Conservation (phyloP, 1,140 invertebrate genomes). For the Hestina assimilis region DNA sequence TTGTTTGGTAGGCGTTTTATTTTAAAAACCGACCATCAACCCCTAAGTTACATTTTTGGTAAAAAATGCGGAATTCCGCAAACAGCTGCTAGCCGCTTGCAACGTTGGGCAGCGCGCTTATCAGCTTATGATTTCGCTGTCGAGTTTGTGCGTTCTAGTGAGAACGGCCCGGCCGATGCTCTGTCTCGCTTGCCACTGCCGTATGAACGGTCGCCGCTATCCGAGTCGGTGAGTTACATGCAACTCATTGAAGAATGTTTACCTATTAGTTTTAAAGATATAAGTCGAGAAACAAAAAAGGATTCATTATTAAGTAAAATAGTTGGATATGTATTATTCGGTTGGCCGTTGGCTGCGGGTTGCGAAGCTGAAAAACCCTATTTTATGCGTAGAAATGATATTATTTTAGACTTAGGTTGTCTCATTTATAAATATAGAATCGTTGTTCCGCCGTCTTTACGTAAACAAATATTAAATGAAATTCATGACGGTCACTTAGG, state of each 20-base stretch:
- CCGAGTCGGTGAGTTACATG: conserved; percentile 18
- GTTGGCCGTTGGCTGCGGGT: conserved; percentile 28
- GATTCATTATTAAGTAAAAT: conserved; percentile 34
- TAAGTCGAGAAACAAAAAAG: conserved; percentile 25
- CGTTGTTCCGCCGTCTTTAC: conserved; percentile 51
- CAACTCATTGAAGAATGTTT: conserved; percentile 25
- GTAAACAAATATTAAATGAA: conserved; percentile 44
- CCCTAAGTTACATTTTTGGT: no score
- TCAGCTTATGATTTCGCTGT: no score
- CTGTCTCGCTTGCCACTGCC: conserved; percentile 26
- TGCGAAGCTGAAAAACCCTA: conserved; percentile 32
- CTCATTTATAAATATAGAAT: conserved; percentile 49
- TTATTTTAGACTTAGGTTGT: conserved; percentile 33
- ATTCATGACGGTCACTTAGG: conserved; percentile 69
- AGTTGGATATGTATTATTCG: conserved; percentile 32
- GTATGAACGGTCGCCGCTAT: background rate
- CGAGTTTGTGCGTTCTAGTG: no score
- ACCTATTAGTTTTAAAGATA: conserved; percentile 34
- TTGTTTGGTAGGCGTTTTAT: no score
- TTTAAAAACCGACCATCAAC: no score
- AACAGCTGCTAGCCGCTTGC: no score
- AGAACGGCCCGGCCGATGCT: no score
- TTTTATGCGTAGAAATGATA: conserved; percentile 29
- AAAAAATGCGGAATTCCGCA: conserved; percentile 39
- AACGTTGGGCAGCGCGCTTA: no score